These are phyloP conservation scores for Microtus pennsylvanicus DNA, from an alignment of 2,113 vertebrate species.

Conservation along the genomic window DNA sequence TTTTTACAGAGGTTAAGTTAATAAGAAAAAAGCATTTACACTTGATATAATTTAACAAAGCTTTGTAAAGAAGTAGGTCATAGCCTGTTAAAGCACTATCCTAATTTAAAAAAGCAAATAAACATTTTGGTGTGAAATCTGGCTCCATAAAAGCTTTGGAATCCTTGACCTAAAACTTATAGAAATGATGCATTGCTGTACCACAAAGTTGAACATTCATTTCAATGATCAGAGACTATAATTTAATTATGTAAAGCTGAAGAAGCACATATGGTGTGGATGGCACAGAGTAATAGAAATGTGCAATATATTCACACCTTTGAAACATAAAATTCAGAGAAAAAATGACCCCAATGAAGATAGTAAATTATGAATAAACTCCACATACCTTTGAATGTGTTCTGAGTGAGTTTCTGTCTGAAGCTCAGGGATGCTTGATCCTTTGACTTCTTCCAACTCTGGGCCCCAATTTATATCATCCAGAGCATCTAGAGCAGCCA, in stretches of 20 bases:
- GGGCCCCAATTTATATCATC: conserved; percentile 80
- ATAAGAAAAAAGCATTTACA: conserved; percentile 46
- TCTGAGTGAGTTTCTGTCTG: conserved; percentile 65
- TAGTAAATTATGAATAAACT: conserved; percentile 56
- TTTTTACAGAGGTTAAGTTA: conserved; percentile 11
- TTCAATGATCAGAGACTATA: conserved; percentile 34
- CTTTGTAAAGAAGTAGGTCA: conserved; percentile 43
- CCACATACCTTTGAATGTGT: conserved; percentile 78
- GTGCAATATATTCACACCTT: conserved; percentile 23
- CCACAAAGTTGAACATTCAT: conserved; percentile 47
- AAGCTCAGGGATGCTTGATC: conserved; percentile 72
- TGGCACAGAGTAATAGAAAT: conserved; percentile 25
- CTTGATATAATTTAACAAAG: conserved; percentile 54
- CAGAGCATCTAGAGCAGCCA: conserved; percentile 70
- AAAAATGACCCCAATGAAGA: conserved; percentile 49
- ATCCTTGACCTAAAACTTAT: conserved; percentile 31
- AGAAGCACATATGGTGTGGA: not conserved
- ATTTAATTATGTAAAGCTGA: conserved; percentile 47
- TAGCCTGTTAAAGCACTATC: conserved; percentile 31
- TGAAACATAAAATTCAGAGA: conserved; percentile 48
- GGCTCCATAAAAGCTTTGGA: not conserved
- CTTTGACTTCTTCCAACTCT: conserved; percentile 43
- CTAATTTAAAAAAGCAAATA: conserved; percentile 48
- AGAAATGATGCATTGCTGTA: not conserved
- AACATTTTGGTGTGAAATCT: conserved; percentile 44